Conservation (phyloP, 2,113 vertebrate species). For the Camelus dromedarius region DNA sequence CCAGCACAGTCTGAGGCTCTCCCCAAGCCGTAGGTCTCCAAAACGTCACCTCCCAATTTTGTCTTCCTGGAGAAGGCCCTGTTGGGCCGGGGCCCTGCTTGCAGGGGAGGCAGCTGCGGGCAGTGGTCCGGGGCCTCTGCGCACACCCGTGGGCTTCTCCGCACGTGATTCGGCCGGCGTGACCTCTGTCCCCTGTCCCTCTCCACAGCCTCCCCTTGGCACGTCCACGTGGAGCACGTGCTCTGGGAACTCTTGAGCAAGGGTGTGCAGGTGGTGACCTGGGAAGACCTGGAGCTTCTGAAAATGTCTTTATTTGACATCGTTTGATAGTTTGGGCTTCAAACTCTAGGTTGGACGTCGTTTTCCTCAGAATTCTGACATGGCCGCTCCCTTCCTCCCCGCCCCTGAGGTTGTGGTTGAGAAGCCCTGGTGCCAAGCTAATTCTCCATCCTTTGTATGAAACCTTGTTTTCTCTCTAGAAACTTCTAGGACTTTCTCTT, state of each 20-base stretch:
- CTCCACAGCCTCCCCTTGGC: not conserved
- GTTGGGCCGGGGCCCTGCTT: not conserved
- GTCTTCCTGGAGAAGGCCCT: not conserved
- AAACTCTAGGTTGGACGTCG: not conserved
- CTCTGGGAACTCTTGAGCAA: not conserved
- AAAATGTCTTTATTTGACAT: not conserved
- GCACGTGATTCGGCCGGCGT: not conserved
- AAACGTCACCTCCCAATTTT: not conserved
- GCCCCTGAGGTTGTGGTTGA: not conserved
- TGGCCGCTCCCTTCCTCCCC: too few species aligned
- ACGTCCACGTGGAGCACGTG: rapidly evolving
- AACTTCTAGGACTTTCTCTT: not conserved
- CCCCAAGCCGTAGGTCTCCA: too few species aligned
- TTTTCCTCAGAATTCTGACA: not conserved
- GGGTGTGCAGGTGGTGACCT: rapidly evolving
- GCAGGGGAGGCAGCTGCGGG: not conserved
- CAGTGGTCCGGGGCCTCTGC: not conserved
- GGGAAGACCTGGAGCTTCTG: not conserved
- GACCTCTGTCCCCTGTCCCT: not conserved
- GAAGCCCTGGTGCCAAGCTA: not conserved
- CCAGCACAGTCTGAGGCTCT: not conserved
- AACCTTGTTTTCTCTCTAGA: not conserved
- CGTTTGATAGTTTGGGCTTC: not conserved
- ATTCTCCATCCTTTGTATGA: rapidly evolving
- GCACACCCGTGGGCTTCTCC: too few species aligned